A percentile compares a stretch with the other conserved stretches of the same genome.
phyloP scores from a whole-genome alignment of 2,888 invertebrate species.

The Morpho helenor region DNA sequence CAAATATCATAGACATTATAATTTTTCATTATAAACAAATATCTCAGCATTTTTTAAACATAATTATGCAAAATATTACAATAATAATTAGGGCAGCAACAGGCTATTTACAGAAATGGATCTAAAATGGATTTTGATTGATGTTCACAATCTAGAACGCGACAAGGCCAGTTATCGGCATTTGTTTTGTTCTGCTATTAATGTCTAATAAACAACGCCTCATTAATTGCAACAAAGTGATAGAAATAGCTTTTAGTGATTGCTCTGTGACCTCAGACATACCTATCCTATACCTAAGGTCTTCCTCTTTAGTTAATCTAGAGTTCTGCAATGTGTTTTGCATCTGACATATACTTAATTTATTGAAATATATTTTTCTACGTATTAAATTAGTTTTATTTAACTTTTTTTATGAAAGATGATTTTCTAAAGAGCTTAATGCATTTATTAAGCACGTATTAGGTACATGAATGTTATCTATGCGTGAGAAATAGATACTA shows the following conservation, averaged over 20 bases:
- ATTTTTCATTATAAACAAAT: constrained; percentile 17
- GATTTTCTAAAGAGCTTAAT: too few species aligned
- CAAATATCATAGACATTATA: too few species aligned
- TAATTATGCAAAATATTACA: not conserved
- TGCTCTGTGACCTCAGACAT: constrained; percentile 35
- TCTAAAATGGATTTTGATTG: constrained; percentile 51
- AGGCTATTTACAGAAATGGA: constrained; percentile 44
- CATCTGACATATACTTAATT: too few species aligned
- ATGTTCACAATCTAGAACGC: constrained; percentile 48
- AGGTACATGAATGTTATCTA: not conserved
- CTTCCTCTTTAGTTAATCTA: constrained; percentile 31
- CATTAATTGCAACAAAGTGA: constrained; percentile 50
- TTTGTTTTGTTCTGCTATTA: constrained; percentile 48
- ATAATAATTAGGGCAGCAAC: constrained; percentile 40
- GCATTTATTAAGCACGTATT: too few species aligned
- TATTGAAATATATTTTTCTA: too few species aligned
- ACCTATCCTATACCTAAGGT: constrained; percentile 27
- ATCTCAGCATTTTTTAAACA: constrained; percentile 14
- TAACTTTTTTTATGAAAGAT: too few species aligned
- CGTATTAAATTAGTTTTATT: too few species aligned
- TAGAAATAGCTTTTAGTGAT: constrained; percentile 43
- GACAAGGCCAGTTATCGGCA: constrained; percentile 57
- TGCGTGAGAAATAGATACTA: not conserved
- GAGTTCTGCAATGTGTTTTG: constrained; percentile 13
- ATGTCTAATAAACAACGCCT: constrained; percentile 47